These are phyloP conservation scores for Barbus barbus DNA, from an alignment of 2,113 vertebrate species.

Conservation along the genomic window DNA sequence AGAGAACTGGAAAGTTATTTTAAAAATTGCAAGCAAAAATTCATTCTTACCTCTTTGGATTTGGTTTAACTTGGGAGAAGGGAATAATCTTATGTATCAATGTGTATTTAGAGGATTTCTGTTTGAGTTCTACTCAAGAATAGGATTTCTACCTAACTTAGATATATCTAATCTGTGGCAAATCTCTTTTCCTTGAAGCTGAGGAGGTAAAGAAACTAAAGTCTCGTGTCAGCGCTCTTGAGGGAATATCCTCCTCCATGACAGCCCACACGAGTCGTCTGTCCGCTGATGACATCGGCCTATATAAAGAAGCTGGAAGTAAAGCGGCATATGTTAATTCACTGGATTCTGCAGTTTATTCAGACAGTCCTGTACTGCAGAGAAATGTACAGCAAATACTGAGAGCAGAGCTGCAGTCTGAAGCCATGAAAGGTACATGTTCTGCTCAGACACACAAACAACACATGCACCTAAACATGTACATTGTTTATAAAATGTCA, in stretches of 20 bases:
- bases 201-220: constrained; percentile 89
- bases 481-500: neutral
- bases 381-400: constrained; percentile 62
- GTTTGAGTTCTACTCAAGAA: neutral
- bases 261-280: constrained; percentile 42
- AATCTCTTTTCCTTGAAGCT: constrained; percentile 65
- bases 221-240: constrained; percentile 79
- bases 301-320: neutral
- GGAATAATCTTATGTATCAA: neutral
- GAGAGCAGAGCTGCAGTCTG: constrained; percentile 68
- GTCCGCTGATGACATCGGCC: constrained; percentile 51
- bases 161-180: neutral
- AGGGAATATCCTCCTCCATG: constrained; percentile 58
- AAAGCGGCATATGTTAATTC: constrained; percentile 51
- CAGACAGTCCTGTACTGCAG: constrained; percentile 48
- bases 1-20: too few relatives aligned
- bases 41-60: neutral
- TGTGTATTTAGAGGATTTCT: neutral
- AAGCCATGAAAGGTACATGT: constrained; percentile 70
- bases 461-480: neutral
- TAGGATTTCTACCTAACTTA: neutral
- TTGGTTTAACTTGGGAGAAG: neutral
- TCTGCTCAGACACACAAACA: neutral
- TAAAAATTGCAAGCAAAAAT: neutral
- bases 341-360: neutral